phyloP scores from a whole-genome alignment of 2,797 vertebrate species.

The Aselliscus stoliczkanus region DNA sequence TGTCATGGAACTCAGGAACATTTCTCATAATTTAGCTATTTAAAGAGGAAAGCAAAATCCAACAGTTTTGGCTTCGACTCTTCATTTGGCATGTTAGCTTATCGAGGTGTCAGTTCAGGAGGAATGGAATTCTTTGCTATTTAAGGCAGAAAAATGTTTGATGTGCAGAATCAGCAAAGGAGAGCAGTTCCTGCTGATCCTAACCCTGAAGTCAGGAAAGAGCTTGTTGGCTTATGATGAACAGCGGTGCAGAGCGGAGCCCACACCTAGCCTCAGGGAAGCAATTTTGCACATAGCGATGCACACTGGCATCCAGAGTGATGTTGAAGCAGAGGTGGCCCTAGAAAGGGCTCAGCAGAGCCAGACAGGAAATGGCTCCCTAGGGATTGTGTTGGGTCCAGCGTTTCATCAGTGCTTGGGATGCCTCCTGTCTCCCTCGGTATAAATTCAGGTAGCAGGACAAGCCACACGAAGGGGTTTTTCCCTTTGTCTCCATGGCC shows the following conservation, averaged over 20 bases:
- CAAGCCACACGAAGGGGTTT: background rate
- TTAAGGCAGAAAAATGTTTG: background rate
- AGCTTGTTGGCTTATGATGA: background rate
- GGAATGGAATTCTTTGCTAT: background rate
- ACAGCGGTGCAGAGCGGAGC: too few species aligned
- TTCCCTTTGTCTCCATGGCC: background rate
- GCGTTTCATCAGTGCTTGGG: accelerated
- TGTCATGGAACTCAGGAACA: background rate
- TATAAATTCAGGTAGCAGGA: background rate
- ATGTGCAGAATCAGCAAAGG: background rate
- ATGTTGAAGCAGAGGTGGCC: too few species aligned
- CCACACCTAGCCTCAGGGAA: background rate
- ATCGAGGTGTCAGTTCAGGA: background rate
- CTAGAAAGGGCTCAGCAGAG: background rate
- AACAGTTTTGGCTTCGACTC: background rate
- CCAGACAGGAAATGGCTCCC: background rate
- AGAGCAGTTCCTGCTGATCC: background rate
- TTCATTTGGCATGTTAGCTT: background rate
- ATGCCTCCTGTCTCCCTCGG: background rate
- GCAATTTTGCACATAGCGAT: background rate
- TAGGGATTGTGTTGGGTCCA: background rate
- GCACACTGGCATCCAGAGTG: background rate
- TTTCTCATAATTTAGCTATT: background rate
- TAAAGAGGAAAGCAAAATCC: background rate
- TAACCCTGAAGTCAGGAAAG: background rate